Evolutionary conservation across 2,888 invertebrate species (phyloP).

Genomic region (Chironomus riparius): DNA sequence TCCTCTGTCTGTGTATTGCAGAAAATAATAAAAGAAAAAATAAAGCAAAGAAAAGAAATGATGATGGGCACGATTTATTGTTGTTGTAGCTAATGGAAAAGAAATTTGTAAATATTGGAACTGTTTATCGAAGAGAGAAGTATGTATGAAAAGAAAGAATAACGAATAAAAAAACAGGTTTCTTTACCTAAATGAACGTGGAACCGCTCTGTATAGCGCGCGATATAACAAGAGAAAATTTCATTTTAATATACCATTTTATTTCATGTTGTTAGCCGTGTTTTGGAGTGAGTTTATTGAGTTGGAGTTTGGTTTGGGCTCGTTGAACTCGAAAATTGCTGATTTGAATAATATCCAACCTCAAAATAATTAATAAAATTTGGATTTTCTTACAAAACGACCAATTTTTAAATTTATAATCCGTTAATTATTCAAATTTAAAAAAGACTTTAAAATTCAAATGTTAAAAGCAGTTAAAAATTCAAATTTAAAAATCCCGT

Average conservation of each 20-base stretch:
- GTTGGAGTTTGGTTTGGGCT: not conserved
- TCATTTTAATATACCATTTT: slow-evolving; percentile 25
- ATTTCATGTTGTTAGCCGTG: not conserved
- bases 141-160: not conserved
- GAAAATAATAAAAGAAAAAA: too few species aligned
- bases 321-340: too few species aligned
- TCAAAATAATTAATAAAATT: too few species aligned
- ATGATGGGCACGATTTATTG: not conserved
- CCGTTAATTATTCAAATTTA: too few species aligned
- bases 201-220: not conserved
- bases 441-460: too few species aligned
- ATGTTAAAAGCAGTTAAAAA: too few species aligned
- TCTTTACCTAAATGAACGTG: not conserved
- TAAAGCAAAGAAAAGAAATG: not conserved
- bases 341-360: too few species aligned
- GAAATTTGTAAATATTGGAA: slow-evolving; percentile 23
- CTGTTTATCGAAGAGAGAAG: not conserved
- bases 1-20: not conserved
- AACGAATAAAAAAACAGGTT: slow-evolving; percentile 13
- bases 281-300: not conserved
- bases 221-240: slow-evolving; percentile 17
- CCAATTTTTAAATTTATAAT: too few species aligned
- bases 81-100: not conserved
- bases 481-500: too few species aligned
- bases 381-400: too few species aligned